Evolutionary conservation across 2,888 invertebrate species (phyloP).

Genomic region (Ischnura elegans): DNA sequence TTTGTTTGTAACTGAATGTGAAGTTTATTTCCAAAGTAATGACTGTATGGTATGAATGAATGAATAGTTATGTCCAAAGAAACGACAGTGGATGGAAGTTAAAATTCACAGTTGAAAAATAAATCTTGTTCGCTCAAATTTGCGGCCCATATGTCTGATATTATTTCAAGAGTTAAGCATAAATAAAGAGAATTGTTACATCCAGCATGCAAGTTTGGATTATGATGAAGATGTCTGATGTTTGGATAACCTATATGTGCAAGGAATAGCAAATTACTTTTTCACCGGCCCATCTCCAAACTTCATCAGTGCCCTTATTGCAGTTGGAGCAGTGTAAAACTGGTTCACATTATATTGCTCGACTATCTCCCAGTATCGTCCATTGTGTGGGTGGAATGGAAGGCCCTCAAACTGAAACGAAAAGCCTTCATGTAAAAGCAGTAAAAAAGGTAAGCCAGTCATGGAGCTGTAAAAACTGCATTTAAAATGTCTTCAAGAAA

Average conservation of each 20-base stretch:
- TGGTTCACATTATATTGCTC: constrained; percentile 97
- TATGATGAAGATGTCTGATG: not conserved
- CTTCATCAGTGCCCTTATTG: constrained; percentile 97
- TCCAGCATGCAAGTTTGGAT: not conserved
- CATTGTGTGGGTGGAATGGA: constrained; percentile 95
- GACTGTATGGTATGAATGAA: too few species aligned
- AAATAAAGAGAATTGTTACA: not conserved
- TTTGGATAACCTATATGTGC: not conserved
- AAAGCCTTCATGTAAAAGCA: constrained; percentile 68
- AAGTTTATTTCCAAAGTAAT: too few species aligned
- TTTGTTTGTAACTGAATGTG: too few species aligned
- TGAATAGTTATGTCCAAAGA: too few species aligned
- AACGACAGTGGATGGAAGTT: too few species aligned
- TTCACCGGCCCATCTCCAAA: constrained; percentile 92
- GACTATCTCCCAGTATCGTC: constrained; percentile 95
- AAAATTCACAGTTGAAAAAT: too few species aligned
- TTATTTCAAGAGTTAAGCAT: not conserved
- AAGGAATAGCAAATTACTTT: constrained; percentile 78
- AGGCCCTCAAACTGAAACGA: constrained; percentile 94
- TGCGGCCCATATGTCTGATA: too few species aligned
- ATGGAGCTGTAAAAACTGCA: not conserved
- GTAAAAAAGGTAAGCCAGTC: not conserved
- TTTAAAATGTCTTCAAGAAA: not conserved
- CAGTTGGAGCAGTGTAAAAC: constrained; percentile 99
- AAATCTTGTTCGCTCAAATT: too few species aligned